Conservation (phyloP, 2,113 vertebrate genomes). For the Pantherophis guttatus region DNA sequence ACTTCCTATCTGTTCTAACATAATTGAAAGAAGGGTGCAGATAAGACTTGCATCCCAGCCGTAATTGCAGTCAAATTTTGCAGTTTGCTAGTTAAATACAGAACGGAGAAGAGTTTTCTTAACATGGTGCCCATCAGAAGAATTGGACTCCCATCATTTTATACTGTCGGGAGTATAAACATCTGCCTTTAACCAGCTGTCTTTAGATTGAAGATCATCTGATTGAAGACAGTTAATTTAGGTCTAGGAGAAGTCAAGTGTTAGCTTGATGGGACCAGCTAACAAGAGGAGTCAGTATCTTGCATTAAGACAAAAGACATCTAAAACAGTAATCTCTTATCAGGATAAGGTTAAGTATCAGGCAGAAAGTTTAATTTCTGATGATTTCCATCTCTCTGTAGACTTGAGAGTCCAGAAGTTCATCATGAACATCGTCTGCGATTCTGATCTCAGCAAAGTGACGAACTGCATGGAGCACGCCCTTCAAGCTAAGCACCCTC, state of each 20-base stretch:
- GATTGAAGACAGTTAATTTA: neutral
- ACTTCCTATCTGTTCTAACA: neutral
- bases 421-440: conserved; percentile 83
- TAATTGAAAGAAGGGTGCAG: neutral
- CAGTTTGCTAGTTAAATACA: neutral
- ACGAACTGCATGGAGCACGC: conserved; percentile 87
- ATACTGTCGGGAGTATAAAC: neutral
- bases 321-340: neutral
- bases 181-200: neutral
- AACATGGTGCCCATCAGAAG: neutral
- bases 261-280: neutral
- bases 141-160: neutral
- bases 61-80: neutral
- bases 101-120: neutral
- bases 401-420: conserved; percentile 80
- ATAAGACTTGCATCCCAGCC: neutral
- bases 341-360: too few species aligned
- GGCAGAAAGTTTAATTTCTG: neutral
- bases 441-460: conserved; percentile 86
- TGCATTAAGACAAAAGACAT: neutral
- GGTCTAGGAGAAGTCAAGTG: neutral
- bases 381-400: conserved; percentile 35
- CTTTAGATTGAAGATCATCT: neutral
- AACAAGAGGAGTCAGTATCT: neutral
- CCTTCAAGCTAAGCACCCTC: conserved; percentile 77